Conservation (phyloP, 1,140 invertebrate species). For the Lordiphosa stackelbergi region DNA sequence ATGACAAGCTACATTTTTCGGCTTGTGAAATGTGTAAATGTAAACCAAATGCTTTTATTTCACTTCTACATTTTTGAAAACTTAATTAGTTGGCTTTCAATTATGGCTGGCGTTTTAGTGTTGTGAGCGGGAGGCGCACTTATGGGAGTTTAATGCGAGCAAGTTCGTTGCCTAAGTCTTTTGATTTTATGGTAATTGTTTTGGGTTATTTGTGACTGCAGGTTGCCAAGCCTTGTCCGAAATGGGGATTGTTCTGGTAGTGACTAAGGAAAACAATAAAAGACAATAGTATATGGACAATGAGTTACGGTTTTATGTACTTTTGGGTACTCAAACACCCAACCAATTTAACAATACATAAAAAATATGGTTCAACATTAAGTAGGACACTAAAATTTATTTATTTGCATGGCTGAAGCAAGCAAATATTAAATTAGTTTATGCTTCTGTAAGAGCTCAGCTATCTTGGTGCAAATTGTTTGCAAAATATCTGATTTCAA, state of each 20-base stretch:
- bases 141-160: constrained; percentile 11
- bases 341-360: too few species aligned
- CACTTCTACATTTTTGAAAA: constrained; percentile 33
- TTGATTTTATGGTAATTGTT: constrained; percentile 36
- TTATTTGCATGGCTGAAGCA: too few species aligned
- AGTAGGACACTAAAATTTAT: too few species aligned
- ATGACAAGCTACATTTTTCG: constrained; percentile 56
- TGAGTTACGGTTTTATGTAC: too few species aligned
- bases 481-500: too few species aligned
- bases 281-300: too few species aligned
- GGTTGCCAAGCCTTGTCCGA: constrained; percentile 30
- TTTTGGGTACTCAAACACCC: too few species aligned
- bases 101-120: constrained; percentile 4
- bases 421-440: too few species aligned
- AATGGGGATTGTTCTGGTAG: constrained; percentile 36
- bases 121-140: constrained; percentile 19
- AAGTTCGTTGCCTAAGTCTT: constrained; percentile 43
- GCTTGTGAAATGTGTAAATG: constrained; percentile 53
- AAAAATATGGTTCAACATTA: too few species aligned
- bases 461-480: too few species aligned
- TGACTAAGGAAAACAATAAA: constrained; percentile 1
- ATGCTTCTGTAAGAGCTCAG: too few species aligned
- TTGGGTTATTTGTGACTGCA: constrained; percentile 25
- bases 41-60: constrained; percentile 35
- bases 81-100: constrained; percentile 57